Conservation (phyloP, 2,888 invertebrate genomes). For the Stenotaenia linearis region DNA sequence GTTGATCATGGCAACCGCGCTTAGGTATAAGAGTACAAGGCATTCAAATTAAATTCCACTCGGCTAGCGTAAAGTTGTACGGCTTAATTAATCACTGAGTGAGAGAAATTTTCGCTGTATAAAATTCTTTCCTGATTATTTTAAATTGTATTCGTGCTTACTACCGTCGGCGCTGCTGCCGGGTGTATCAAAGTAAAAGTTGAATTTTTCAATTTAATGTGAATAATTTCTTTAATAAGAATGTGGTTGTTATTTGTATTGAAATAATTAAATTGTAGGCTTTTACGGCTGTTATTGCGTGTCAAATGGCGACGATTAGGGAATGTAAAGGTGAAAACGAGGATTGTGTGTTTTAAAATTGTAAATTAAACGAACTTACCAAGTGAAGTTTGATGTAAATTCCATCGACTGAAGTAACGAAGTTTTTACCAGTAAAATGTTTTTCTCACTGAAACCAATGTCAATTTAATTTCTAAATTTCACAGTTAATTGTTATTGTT, state of each 20-base stretch:
- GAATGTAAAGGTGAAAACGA: no score
- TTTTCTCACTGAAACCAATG: no score
- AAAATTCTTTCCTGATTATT: background rate
- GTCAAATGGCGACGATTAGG: no score
- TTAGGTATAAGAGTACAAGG: background rate
- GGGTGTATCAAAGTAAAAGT: background rate
- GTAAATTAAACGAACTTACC: no score
- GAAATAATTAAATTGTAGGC: background rate
- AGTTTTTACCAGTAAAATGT: no score
- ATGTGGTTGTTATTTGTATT: background rate
- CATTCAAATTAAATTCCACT: background rate
- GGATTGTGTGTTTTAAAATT: no score
- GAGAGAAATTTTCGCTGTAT: background rate
- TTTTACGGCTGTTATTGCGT: no score
- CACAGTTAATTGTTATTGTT: no score
- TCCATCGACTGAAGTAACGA: no score
- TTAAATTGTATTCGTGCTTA: background rate
- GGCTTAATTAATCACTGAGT: background rate
- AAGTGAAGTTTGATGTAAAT: no score
- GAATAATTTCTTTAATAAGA: background rate
- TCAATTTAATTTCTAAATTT: no score
- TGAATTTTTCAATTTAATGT: background rate
- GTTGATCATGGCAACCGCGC: background rate
- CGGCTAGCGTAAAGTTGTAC: background rate
- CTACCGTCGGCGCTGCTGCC: background rate